Evolutionary conservation across 1,140 invertebrate genomes (phyloP), one percentile per base, ranked within the genome.

Genomic region (Cyphomyrmex costatus): DNA sequence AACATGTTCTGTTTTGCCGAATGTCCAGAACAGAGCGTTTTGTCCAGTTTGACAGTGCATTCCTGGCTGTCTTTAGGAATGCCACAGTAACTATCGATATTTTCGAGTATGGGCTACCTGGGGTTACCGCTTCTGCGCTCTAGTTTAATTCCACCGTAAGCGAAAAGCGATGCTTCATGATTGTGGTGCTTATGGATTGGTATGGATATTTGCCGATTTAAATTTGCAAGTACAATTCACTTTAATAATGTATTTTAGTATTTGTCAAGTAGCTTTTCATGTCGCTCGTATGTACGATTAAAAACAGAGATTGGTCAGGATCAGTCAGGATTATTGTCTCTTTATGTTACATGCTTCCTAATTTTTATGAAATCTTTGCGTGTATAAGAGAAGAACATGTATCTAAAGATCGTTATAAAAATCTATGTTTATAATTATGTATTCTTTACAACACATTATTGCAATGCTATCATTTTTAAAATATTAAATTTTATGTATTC

Each of bases 101-200:
- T 51, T 42, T 30, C 24, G n/a, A 49, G 14, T 10, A 79, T 42
- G 36, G 36, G 66, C 36, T 53, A 19, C 46, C 10, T 42, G 36
- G 2, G 36, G 27, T 51, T 65, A 36, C 46, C 16, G 46, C 30
- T 79, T 53, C 61, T 79, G 77, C 77, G 63, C 78, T 14, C 4
- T 70, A n/a, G 16, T 42, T 27, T n/a, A 14, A 56, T 36, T 8
- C 46, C 14, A 49, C 0, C 33, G 30, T 33, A n/a, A 19, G 7
- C 21, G 21, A 65, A 21, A 79, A 65, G 24, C 6, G 60, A 6
- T 49, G 76, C 12, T 49, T 51, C 19, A 16, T 0, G 16, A 46
- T 77, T 61, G 30, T 65, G 46, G 60, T 79, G n/a, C 14, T n/a
- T n/a, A n/a, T n/a, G n/a, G n/a, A n/a, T n/a, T n/a, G n/a, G 46